phyloP scores from a whole-genome alignment of 2,113 vertebrate genomes.

The Acanthisitta chloris region DNA sequence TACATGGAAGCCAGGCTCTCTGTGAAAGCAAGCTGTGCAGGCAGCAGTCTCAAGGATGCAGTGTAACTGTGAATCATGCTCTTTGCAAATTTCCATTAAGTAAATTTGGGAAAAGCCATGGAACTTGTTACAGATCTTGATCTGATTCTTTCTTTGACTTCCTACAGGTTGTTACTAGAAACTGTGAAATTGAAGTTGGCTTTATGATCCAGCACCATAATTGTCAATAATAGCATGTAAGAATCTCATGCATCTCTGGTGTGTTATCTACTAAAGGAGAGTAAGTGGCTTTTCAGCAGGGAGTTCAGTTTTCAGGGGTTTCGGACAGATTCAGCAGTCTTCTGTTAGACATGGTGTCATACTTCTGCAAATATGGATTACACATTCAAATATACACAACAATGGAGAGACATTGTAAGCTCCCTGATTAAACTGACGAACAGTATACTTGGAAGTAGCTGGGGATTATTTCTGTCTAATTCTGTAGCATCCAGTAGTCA shows the following conservation, averaged over 20 bases:
- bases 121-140: not conserved
- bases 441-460: not conserved
- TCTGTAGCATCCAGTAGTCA: not conserved
- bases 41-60: not conserved
- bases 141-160: not conserved
- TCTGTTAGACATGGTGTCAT: not conserved
- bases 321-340: not conserved
- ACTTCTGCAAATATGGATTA: not conserved
- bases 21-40: slow-evolving; percentile 38
- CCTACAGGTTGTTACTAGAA: not conserved
- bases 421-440: not conserved
- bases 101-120: not conserved
- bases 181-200: not conserved
- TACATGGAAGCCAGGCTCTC: not conserved
- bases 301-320: too few species aligned
- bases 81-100: not conserved
- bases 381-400: not conserved
- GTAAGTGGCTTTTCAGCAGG: not conserved
- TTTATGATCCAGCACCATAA: not conserved
- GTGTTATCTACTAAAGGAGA: not conserved
- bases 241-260: not conserved
- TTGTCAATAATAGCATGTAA: not conserved
- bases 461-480: not conserved
- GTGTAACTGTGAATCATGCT: not conserved
- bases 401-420: not conserved